Percentiles rank a stretch among this genome's conserved stretches.
Conservation (phyloP, 1,140 invertebrate species). For the Procambarus virginalis region DNA sequence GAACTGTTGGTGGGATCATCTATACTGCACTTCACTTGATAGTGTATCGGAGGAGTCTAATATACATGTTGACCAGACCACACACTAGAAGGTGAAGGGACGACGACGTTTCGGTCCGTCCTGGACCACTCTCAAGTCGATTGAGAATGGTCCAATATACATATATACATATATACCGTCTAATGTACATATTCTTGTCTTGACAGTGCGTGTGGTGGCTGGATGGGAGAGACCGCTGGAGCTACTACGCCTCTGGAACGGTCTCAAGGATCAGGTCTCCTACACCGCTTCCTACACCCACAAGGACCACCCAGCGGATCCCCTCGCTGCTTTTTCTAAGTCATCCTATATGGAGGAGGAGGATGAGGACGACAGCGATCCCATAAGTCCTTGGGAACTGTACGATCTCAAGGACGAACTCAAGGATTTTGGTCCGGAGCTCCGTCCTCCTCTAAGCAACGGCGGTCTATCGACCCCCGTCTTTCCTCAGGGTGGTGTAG, state of each 20-base stretch:
- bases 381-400: slow-evolving; percentile 56
- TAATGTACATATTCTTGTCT: too few relatives aligned
- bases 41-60: too few relatives aligned
- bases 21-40: too few relatives aligned
- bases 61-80: too few relatives aligned
- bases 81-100: too few relatives aligned
- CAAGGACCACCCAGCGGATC: slow-evolving; percentile 30
- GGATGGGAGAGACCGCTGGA: slow-evolving; percentile 61
- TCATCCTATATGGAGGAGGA: slow-evolving; percentile 25
- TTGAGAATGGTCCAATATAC: too few relatives aligned
- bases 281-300: slow-evolving; percentile 52
- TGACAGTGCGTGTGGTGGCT: slow-evolving; percentile 49
- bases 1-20: too few relatives aligned
- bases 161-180: too few relatives aligned
- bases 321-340: slow-evolving; percentile 25
- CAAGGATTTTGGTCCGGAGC: slow-evolving; percentile 25
- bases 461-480: neutral
- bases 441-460: neutral
- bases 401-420: slow-evolving; percentile 65
- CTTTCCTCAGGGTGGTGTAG: too few relatives aligned
- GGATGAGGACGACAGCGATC: slow-evolving; percentile 29
- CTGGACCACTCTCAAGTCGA: too few relatives aligned
- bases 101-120: too few relatives aligned
- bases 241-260: slow-evolving; percentile 50
- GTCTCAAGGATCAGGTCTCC: slow-evolving; percentile 52